phyloP scores from a whole-genome alignment of 2,888 invertebrate species.

The Cephalotes varians region DNA sequence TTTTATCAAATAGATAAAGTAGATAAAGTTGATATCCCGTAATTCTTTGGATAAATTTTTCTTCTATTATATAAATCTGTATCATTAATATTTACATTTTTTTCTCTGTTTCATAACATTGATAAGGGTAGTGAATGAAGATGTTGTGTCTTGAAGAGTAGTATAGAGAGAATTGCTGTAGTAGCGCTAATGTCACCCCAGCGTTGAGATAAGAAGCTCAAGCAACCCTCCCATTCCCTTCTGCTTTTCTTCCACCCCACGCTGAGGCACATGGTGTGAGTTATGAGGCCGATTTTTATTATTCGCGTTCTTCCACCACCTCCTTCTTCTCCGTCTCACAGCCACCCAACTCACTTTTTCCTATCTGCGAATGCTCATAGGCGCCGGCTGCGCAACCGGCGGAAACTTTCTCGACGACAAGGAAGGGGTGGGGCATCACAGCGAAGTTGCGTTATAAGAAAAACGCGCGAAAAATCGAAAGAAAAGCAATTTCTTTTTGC shows the following conservation, averaged over 20 bases:
- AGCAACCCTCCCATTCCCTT: constrained; percentile 61
- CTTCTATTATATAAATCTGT: not conserved
- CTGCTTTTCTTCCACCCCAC: constrained; percentile 72
- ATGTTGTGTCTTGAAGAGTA: constrained; percentile 58
- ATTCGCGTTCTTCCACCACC: constrained; percentile 79
- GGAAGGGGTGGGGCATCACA: constrained; percentile 50
- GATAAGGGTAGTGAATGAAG: constrained; percentile 37
- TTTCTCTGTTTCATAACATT: not conserved
- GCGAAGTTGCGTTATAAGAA: constrained; percentile 39
- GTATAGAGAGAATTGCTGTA: constrained; percentile 81
- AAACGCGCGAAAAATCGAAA: constrained; percentile 53
- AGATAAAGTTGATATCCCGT: not conserved
- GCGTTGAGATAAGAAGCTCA: constrained; percentile 84
- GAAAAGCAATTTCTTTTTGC: constrained; percentile 53
- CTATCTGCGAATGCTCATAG: constrained; percentile 81
- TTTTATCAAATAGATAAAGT: not conserved
- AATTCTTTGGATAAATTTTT: not conserved
- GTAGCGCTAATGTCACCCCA: constrained; percentile 85
- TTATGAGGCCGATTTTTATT: constrained; percentile 85
- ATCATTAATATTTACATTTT: not conserved
- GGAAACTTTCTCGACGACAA: constrained; percentile 79
- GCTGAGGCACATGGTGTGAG: constrained; percentile 80
- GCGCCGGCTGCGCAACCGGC: constrained; percentile 73
- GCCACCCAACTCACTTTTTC: constrained; percentile 77
- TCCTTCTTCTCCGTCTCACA: constrained; percentile 76